Percentiles rank a stretch among this genome's conserved stretches.
Evolutionary conservation across 1,140 invertebrate species (phyloP).

Genomic region (Diorhabda carinulata): DNA sequence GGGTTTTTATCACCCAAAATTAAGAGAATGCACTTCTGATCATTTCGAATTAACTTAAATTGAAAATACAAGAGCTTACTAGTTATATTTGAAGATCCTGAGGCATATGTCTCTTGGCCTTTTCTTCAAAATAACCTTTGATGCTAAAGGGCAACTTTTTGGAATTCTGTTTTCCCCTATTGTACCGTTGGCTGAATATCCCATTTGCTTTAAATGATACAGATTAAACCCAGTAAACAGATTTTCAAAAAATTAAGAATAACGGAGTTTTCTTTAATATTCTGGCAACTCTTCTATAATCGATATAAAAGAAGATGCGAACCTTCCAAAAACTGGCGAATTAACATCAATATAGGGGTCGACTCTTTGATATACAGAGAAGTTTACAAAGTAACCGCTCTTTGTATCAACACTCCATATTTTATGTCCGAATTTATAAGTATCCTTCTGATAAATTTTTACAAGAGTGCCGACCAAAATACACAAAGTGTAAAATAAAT

Average conservation of each 20-base stretch:
- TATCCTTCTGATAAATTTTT: neutral
- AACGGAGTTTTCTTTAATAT: no score
- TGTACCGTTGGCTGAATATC: neutral
- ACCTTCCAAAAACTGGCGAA: no score
- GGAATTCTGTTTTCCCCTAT: neutral
- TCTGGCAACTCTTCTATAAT: no score
- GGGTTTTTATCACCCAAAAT: no score
- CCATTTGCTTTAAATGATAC: neutral
- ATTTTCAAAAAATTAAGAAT: no score
- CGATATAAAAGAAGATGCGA: no score
- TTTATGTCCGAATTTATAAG: neutral
- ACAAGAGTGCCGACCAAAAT: neutral
- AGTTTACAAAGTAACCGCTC: neutral
- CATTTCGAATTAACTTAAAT: no score
- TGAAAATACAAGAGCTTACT: no score
- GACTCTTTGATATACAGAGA: neutral
- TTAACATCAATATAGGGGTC: neutral
- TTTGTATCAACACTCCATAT: neutral
- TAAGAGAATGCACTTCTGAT: no score
- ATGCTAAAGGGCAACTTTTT: neutral
- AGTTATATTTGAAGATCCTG: no score
- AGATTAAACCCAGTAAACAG: neutral
- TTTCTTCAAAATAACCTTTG: no score
- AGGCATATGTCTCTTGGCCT: no score
- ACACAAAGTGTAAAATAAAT: neutral